Evolutionary conservation across 2,888 invertebrate species (phyloP), one percentile per base, ranked within the genome.

Genomic region (Diaperis boleti): DNA sequence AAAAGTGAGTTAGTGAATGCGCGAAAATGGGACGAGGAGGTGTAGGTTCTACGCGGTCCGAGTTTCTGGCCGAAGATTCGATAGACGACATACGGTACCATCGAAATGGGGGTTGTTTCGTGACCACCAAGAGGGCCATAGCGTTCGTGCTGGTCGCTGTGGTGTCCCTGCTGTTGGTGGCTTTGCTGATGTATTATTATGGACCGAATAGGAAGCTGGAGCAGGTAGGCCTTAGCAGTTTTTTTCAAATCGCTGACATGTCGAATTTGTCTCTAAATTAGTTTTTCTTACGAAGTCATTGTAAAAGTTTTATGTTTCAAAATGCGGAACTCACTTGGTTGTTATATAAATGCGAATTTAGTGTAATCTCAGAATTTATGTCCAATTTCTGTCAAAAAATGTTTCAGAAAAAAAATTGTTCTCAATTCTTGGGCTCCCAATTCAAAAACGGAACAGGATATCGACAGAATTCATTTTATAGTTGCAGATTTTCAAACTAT

Each of bases 81-180:
- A 78, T 80, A 4, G 85, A 83, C 66, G 84, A 85, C 61, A 85
- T 87, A 39, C 83, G 85, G 44, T 88, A 86, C 74, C 84, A 84
- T 64, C 81, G 87, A 67, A 84, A 82, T 64, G 87, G 87, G 7
- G 89, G 89, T 29, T 83, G 87, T 69, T 89, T 88, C 73, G 82
- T 89, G 14, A 81, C 84, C 3, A 85, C 87, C 33, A 85, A 85
- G 60, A 88, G 86, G 72, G 85, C 87, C n/a, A 69, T 80, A 69
- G 77, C 76, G 3, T 85, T 86, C 68, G 75, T 84, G 15, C 64
- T 78, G n/a, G 62, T 77, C 13, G 78, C 80, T 1, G 66, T 80
- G 22, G 62, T 73, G 14, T 76, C 77, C 1, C 64, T 78, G 7
- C 64, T 74, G 33, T 62, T 74, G 18, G 78, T 80, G n/a, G 73